Conservation (phyloP, 2,797 vertebrate genomes). For the Syndactyla subalaris region DNA sequence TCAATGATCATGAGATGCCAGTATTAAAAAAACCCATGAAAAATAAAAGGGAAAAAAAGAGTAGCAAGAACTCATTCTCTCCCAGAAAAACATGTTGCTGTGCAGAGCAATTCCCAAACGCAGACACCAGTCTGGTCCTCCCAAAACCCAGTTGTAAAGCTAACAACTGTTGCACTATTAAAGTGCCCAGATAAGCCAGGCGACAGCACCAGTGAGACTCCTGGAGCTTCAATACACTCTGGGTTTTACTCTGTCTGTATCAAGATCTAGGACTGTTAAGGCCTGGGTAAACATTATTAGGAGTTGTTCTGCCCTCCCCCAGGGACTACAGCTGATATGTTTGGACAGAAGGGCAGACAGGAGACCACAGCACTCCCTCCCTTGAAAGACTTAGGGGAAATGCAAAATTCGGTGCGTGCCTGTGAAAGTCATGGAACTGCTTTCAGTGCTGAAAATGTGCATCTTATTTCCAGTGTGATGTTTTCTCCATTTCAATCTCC, state of each 20-base stretch:
- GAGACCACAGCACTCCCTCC: not conserved
- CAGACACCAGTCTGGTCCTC: not conserved
- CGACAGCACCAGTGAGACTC: not conserved
- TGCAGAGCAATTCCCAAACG: not conserved
- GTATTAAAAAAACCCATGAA: not conserved
- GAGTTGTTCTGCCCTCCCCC: not conserved
- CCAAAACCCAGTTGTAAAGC: not conserved
- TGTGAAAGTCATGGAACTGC: fast-evolving
- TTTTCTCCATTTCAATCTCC: not conserved
- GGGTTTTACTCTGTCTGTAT: not conserved
- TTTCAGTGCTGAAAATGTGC: not conserved
- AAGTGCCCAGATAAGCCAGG: constrained; percentile 21
- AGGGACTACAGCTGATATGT: not conserved
- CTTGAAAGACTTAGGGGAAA: not conserved
- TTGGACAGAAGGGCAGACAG: not conserved
- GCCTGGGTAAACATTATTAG: not conserved
- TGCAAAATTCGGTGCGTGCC: not conserved
- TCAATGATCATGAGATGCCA: not conserved
- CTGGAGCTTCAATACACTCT: not conserved
- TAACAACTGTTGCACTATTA: not conserved
- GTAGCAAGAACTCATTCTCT: not conserved
- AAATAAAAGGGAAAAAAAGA: not conserved
- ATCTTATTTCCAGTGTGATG: not conserved
- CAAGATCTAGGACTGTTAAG: not conserved
- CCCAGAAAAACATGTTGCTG: not conserved